A percentile compares a stretch with the other conserved stretches of the same genome.
phyloP scores from a whole-genome alignment of 2,888 invertebrate species.

The Sarcophaga variegata region DNA sequence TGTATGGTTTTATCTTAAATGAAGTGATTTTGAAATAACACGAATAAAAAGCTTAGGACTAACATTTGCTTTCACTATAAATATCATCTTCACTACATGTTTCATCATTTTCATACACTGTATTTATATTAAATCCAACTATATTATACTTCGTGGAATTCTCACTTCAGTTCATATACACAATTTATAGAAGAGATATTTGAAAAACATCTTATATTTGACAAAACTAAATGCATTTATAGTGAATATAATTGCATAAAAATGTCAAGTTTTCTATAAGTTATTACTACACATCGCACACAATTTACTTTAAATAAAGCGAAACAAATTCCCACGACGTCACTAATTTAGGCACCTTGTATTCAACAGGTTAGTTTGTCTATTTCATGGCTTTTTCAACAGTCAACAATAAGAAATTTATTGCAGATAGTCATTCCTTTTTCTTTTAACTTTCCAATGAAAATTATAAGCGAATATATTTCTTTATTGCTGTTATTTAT shows the following conservation, averaged over 20 bases:
- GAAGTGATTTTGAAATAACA: no score
- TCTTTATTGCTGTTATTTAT: not conserved
- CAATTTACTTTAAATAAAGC: not conserved
- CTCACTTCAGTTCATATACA: no score
- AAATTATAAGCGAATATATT: constrained; percentile 22
- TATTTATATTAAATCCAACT: no score
- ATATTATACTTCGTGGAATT: no score
- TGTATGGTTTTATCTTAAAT: no score
- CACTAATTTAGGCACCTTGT: constrained; percentile 32
- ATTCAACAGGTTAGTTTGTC: not conserved
- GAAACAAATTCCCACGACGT: constrained; percentile 44
- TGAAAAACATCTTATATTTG: not conserved
- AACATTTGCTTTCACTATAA: no score
- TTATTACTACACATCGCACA: constrained; percentile 1
- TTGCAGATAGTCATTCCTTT: constrained; percentile 26
- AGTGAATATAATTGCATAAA: not conserved
- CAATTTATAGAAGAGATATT: no score
- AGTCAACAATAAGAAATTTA: constrained; percentile 54
- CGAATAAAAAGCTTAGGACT: no score
- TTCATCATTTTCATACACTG: no score
- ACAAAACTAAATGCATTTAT: not conserved
- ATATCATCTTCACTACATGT: no score
- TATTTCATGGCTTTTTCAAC: constrained; percentile 9
- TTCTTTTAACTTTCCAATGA: constrained; percentile 48
- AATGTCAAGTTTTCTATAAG: not conserved